A percentile compares a stretch with the other conserved stretches of the same genome.
Evolutionary conservation across 2,797 vertebrate species (phyloP).

Genomic region (Cuculus canorus): DNA sequence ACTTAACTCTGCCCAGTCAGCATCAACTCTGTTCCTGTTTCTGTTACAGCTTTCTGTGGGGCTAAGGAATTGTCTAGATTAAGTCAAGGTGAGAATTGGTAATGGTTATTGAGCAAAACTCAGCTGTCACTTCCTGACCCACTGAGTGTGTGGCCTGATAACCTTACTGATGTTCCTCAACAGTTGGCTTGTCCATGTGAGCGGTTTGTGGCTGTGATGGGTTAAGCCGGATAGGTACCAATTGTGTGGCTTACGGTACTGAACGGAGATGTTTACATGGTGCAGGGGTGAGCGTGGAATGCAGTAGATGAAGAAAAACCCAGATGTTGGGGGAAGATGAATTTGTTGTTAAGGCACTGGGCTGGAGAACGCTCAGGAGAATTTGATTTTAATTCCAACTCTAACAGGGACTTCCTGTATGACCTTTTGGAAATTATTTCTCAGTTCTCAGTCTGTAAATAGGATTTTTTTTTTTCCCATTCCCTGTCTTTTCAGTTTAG

Average conservation of each 20-base stretch:
- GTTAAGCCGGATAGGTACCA: neutral
- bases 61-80: neutral
- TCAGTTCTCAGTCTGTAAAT: neutral
- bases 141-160: neutral
- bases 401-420: neutral
- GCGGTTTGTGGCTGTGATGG: neutral
- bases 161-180: fast-evolving
- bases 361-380: neutral
- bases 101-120: neutral
- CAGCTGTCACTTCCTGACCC: neutral
- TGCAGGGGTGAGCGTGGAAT: neutral
- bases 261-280: neutral
- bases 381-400: conserved; percentile 21
- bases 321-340: neutral
- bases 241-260: neutral
- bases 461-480: neutral
- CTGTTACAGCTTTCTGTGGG: neutral
- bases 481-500: neutral
- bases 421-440: neutral
- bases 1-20: neutral
- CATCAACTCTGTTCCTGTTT: neutral
- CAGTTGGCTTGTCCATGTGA: neutral
- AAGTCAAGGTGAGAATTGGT: neutral
- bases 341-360: neutral
- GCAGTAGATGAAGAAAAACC: neutral